Evolutionary conservation across 2,797 vertebrate species (phyloP).

Genomic region (Arctocebus calabarensis): DNA sequence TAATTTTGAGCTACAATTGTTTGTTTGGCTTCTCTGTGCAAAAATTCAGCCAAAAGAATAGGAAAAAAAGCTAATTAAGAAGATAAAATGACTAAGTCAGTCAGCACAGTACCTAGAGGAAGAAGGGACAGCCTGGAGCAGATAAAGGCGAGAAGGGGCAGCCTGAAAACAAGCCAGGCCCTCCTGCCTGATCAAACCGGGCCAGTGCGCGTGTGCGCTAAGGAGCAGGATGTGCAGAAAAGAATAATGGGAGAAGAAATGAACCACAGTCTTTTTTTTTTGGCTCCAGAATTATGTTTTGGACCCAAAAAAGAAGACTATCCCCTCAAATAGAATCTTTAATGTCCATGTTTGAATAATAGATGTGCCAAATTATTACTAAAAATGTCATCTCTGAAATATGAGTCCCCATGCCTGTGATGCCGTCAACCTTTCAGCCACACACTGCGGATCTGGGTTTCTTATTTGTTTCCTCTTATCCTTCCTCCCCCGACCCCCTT

Average conservation of each 20-base stretch:
- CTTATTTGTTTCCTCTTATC: background rate
- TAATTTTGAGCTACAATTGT: background rate
- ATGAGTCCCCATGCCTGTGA: background rate
- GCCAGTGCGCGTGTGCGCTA: background rate
- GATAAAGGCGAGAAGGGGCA: background rate
- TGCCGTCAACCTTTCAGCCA: background rate
- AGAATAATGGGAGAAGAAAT: slow-evolving; percentile 18
- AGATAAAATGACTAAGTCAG: slow-evolving; percentile 57
- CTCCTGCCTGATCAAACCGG: slow-evolving; percentile 8
- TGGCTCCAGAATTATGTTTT: slow-evolving; percentile 7
- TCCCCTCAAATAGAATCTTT: slow-evolving; percentile 60
- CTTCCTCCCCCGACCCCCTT: background rate
- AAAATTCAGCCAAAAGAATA: slow-evolving; percentile 13
- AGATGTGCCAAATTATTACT: slow-evolving; percentile 62
- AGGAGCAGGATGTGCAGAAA: background rate
- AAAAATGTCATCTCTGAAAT: slow-evolving; percentile 71
- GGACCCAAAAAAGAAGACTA: slow-evolving; percentile 41
- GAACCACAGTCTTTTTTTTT: background rate
- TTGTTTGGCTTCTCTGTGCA: background rate
- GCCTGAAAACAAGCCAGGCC: background rate
- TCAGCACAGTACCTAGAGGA: background rate
- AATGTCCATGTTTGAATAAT: slow-evolving; percentile 60
- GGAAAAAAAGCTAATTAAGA: background rate
- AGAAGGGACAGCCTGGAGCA: background rate
- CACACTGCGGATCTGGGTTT: background rate